A percentile compares a stretch with the other conserved stretches of the same genome.
Conservation (phyloP, 2,113 vertebrate genomes). For the cat (Felis catus) region F.catus_Fca126_mat1.0 CM031419.1:158868001-158868500, state of each 20-base stretch:
- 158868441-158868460: not conserved
- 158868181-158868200: too few relatives aligned
- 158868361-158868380: not conserved
- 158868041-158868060: not conserved
- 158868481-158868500: too few relatives aligned
- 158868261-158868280: too few relatives aligned
- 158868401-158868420: not conserved
- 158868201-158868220: too few relatives aligned
- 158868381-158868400: not conserved
- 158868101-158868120: not conserved
- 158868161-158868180: too few relatives aligned
- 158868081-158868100: not conserved
- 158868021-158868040: not conserved
- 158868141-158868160: too few relatives aligned
- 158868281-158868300: too few relatives aligned
- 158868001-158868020: too few relatives aligned
- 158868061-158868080: not conserved
- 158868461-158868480: not conserved
- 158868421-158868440: not conserved
- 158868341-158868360: not conserved
- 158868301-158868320: not conserved
- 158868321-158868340: not conserved
- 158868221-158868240: too few relatives aligned
- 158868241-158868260: too few relatives aligned
- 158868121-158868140: too few relatives aligned